A percentile compares a stretch with the other conserved stretches of the same genome.
These are phyloP conservation scores for Phytoseiulus persimilis DNA, from an alignment of 2,888 invertebrate genomes.

Conservation along the genomic window DNA sequence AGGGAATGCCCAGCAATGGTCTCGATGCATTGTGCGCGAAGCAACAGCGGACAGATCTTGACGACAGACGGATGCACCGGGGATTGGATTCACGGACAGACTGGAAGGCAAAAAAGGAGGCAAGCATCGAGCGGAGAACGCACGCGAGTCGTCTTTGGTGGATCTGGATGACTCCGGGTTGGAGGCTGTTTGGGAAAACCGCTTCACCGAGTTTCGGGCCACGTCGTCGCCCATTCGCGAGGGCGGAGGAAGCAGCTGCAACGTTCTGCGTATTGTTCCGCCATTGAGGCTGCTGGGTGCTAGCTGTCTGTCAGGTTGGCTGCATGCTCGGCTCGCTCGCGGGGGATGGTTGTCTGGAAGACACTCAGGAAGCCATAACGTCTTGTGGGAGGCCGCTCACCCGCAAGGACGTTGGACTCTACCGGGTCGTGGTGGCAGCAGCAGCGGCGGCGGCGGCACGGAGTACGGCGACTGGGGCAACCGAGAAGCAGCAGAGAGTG, in stretches of 20 bases:
- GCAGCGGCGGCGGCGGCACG: not conserved
- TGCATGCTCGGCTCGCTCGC: not conserved
- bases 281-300: not conserved
- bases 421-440: not conserved
- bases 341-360: not conserved
- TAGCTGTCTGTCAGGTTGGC: not conserved
- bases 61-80: not conserved
- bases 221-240: not conserved
- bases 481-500: conserved; percentile 35
- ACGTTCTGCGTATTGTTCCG: not conserved
- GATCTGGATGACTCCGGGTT: not conserved
- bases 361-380: not conserved
- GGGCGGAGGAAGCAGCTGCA: no score
- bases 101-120: not conserved
- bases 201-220: not conserved
- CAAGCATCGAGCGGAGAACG: not conserved
- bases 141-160: not conserved
- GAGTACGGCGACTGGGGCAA: not conserved
- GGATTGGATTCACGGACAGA: not conserved
- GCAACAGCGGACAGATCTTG: not conserved
- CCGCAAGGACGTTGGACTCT: not conserved
- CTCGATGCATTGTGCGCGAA: no score
- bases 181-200: not conserved
- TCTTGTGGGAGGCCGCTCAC: not conserved
- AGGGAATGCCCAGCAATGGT: no score